Evolutionary conservation across 2,888 invertebrate species (phyloP).

Genomic region (Ichneumon xanthorius): DNA sequence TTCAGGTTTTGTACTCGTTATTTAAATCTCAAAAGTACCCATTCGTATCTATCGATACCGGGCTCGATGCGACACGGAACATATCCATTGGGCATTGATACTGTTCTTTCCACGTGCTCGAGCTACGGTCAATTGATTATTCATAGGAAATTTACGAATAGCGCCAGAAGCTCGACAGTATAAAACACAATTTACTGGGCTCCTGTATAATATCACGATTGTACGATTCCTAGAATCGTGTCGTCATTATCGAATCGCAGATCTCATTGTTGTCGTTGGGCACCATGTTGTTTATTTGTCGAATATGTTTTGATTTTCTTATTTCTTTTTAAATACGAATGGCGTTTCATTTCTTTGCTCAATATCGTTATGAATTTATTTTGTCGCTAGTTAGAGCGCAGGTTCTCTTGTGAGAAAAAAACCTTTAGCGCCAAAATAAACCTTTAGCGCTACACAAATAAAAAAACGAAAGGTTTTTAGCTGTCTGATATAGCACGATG

Average conservation of each 20-base stretch:
- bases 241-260: conserved; percentile 59
- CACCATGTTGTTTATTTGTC: conserved; percentile 54
- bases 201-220: conserved; percentile 19
- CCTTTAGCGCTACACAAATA: conserved; percentile 34
- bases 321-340: conserved; percentile 39
- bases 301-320: conserved; percentile 3
- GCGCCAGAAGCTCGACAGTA: not conserved
- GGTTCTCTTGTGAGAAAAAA: conserved; percentile 27
- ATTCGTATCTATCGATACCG: conserved; percentile 11
- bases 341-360: conserved; percentile 47
- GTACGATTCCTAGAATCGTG: conserved; percentile 36
- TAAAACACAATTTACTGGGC: conserved; percentile 16
- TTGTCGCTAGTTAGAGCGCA: conserved; percentile 56
- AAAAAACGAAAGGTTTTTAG: conserved; percentile 47
- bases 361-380: conserved; percentile 42
- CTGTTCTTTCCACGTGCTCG: conserved; percentile 12
- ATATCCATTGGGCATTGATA: conserved; percentile 14
- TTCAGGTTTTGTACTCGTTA: conserved; percentile 29
- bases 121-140: conserved; percentile 42
- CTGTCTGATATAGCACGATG: conserved; percentile 59
- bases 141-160: conserved; percentile 58
- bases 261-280: conserved; percentile 59
- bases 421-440: conserved; percentile 36
- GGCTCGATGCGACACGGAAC: conserved; percentile 8
- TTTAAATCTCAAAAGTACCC: not conserved